These are phyloP conservation scores for Polydrusus tereticollis DNA, from an alignment of 2,888 invertebrate species.

Conservation along the genomic window DNA sequence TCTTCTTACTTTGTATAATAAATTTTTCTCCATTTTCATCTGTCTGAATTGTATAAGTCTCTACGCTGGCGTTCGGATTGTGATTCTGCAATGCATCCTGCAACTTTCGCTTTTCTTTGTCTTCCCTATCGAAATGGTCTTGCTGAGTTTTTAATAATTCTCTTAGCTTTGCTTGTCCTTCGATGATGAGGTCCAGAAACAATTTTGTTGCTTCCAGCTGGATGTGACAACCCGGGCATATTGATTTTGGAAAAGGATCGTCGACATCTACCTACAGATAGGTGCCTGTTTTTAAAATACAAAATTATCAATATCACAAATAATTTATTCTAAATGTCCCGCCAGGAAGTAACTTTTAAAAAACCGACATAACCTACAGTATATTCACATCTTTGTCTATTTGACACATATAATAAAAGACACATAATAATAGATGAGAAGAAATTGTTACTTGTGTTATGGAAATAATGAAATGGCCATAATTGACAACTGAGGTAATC, in stretches of 20 bases:
- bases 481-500: slow-evolving; percentile 54
- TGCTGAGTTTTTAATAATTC: slow-evolving; percentile 68
- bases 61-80: slow-evolving; percentile 64
- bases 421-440: neutral
- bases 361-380: too few species aligned
- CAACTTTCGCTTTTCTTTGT: slow-evolving; percentile 62
- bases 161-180: slow-evolving; percentile 76
- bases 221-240: slow-evolving; percentile 83
- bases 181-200: slow-evolving; percentile 79
- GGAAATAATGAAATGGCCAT: slow-evolving; percentile 34
- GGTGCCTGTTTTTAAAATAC: neutral
- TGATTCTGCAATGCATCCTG: slow-evolving; percentile 62
- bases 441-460: neutral
- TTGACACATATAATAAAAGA: neutral
- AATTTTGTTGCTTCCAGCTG: slow-evolving; percentile 81
- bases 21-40: slow-evolving; percentile 67
- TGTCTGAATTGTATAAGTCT: slow-evolving; percentile 62
- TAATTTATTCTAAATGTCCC: slow-evolving; percentile 57
- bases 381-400: neutral
- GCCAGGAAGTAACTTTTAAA: neutral
- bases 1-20: slow-evolving; percentile 70
- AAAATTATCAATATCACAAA: neutral
- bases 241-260: slow-evolving; percentile 77
- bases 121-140: slow-evolving; percentile 64
- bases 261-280: slow-evolving; percentile 76